phyloP scores from a whole-genome alignment of 1,140 invertebrate genomes.

The Drosophila subobscura region DNA sequence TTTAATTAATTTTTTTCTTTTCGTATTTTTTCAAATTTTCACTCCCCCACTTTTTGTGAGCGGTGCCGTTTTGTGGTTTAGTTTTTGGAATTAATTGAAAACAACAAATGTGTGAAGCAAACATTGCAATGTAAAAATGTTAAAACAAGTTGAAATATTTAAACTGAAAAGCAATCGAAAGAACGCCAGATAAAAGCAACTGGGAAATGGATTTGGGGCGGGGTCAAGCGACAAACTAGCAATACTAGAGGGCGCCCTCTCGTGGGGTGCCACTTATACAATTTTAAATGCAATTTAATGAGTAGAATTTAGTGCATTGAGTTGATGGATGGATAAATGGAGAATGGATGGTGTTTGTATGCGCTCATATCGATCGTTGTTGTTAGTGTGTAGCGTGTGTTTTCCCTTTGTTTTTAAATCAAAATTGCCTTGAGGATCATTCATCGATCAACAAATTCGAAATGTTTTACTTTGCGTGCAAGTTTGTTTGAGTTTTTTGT shows the following conservation, averaged over 20 bases:
- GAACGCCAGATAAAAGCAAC: neutral
- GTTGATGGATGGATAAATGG: neutral
- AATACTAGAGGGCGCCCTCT: constrained; percentile 31
- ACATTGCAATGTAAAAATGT: constrained; percentile 29
- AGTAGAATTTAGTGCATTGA: constrained; percentile 2
- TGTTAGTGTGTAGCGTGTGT: constrained; percentile 52
- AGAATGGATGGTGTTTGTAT: constrained; percentile 5
- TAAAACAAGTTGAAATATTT: constrained; percentile 21
- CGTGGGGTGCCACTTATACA: neutral
- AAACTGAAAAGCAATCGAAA: constrained; percentile 11
- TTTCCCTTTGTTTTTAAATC: neutral
- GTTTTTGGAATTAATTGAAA: constrained; percentile 24
- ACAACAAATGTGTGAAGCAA: neutral
- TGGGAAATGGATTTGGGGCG: neutral
- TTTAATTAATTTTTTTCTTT: constrained; percentile 8
- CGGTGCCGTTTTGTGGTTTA: constrained; percentile 10
- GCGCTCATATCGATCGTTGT: constrained; percentile 68
- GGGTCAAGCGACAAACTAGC: constrained; percentile 18
- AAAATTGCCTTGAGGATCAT: too few species aligned
- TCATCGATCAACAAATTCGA: neutral
- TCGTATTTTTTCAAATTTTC: constrained; percentile 5
- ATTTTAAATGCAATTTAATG: constrained; percentile 42
- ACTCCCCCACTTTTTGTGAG: neutral
- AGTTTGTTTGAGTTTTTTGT: constrained; percentile 17
- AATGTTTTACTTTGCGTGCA: constrained; percentile 29